Percentiles rank a stretch among this genome's conserved stretches.
These are phyloP conservation scores for Pluvianellus socialis DNA, from an alignment of 2,113 vertebrate genomes.

Conservation along the genomic window DNA sequence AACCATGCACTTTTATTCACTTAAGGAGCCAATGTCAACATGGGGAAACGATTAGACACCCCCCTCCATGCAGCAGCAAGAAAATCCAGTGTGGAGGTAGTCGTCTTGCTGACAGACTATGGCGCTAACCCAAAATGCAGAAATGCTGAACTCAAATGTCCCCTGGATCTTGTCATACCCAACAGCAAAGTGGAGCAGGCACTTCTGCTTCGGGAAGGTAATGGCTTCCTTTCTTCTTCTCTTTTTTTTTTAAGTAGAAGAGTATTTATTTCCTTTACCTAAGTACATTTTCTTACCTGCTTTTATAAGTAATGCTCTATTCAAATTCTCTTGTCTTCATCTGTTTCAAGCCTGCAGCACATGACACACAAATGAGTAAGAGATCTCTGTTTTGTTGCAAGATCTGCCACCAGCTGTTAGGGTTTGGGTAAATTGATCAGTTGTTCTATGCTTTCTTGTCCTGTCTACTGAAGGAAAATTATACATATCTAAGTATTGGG, in stretches of 20 bases:
- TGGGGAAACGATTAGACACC: constrained; percentile 78
- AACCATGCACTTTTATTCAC: not conserved
- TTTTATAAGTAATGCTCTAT: not conserved
- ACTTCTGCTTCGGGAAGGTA: constrained; percentile 78
- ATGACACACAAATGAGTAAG: not conserved
- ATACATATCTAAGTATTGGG: accelerated
- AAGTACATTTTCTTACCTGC: not conserved
- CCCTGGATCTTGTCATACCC: constrained; percentile 79
- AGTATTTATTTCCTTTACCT: not conserved
- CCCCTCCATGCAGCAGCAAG: constrained; percentile 84
- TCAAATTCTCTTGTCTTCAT: not conserved
- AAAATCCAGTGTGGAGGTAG: constrained; percentile 69
- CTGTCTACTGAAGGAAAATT: not conserved
- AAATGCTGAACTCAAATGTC: constrained; percentile 83
- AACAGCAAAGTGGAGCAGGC: constrained; percentile 75
- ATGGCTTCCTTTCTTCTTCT: not conserved
- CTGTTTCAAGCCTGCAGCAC: not conserved
- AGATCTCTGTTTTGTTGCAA: not conserved
- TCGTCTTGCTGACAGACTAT: constrained; percentile 84
- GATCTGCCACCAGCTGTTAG: not conserved
- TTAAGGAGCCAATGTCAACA: constrained; percentile 82
- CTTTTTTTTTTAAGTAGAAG: not conserved
- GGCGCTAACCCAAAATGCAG: constrained; percentile 80
- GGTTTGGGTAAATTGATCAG: not conserved
- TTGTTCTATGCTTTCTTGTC: not conserved